A percentile compares a stretch with the other conserved stretches of the same genome.
Evolutionary conservation across 2,113 vertebrate genomes (phyloP).

Genomic region (Sebastes fasciatus): DNA sequence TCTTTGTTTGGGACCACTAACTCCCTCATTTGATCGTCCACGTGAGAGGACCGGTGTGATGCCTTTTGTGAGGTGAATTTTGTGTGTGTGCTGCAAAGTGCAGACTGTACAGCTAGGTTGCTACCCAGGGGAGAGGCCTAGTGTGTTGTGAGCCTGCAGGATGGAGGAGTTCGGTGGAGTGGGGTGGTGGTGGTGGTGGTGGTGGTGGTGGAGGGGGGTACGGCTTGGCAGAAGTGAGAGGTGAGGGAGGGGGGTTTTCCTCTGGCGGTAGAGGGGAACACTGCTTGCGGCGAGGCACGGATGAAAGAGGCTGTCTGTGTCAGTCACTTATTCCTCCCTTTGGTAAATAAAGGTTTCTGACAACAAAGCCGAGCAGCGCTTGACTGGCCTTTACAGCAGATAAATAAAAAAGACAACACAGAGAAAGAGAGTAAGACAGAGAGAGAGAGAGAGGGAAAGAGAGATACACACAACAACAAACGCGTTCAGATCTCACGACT

Average conservation of each 20-base stretch:
- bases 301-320: constrained; percentile 87
- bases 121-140: constrained; percentile 77
- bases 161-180: constrained; percentile 61
- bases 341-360: constrained; percentile 89
- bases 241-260: constrained; percentile 52
- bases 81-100: constrained; percentile 24
- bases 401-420: constrained; percentile 84
- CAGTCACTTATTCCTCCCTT: constrained; percentile 87
- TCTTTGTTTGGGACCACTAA: constrained; percentile 59
- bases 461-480: constrained; percentile 72
- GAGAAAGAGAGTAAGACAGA: constrained; percentile 64
- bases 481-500: constrained; percentile 74
- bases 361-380: constrained; percentile 86
- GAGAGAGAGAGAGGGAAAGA: constrained; percentile 21
- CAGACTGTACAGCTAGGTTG: constrained; percentile 69
- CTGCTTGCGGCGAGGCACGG: constrained; percentile 82
- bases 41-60: constrained; percentile 39
- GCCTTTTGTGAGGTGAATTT: constrained; percentile 52
- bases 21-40: constrained; percentile 38
- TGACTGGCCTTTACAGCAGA: constrained; percentile 84
- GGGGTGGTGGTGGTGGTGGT: background rate
- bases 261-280: constrained; percentile 77
- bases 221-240: constrained; percentile 77
- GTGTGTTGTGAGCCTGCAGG: constrained; percentile 75
- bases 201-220: constrained; percentile 11